phyloP scores from a whole-genome alignment of 2,888 invertebrate genomes.

The Halictus quadricinctus region DNA sequence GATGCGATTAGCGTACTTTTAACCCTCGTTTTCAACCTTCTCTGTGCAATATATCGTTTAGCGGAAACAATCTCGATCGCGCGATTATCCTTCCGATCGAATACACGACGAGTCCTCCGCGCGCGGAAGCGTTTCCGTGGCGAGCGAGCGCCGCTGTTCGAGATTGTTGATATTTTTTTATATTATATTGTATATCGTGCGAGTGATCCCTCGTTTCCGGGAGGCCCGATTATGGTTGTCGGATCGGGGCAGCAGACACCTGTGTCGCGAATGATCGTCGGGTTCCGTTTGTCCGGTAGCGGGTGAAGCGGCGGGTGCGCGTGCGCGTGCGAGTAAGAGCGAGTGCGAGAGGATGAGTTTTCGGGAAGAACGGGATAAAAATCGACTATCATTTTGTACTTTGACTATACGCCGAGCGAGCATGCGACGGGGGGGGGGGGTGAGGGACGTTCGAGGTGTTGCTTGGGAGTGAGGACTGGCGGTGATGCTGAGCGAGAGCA shows the following conservation, averaged over 20 bases:
- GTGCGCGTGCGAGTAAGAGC: background rate
- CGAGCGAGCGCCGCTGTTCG: constrained; percentile 68
- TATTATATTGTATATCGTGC: constrained; percentile 67
- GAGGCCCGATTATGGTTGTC: constrained; percentile 26
- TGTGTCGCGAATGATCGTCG: constrained; percentile 18
- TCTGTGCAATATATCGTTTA: constrained; percentile 55
- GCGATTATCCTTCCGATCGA: background rate
- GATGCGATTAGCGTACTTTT: constrained; percentile 46
- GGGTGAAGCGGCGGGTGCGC: background rate
- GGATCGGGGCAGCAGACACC: background rate
- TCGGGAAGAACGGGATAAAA: constrained; percentile 19
- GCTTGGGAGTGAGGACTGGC: background rate
- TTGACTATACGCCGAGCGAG: constrained; percentile 56
- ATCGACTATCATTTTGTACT: constrained; percentile 71
- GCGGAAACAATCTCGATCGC: background rate
- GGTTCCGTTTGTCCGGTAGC: background rate
- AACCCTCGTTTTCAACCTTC: constrained; percentile 36
- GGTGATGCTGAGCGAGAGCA: constrained; percentile 23
- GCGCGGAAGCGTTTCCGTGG: background rate
- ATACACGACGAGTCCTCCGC: background rate
- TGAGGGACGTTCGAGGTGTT: background rate
- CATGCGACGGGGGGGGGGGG: constrained; percentile 11
- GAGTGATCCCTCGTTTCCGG: constrained; percentile 53
- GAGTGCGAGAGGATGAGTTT: background rate
- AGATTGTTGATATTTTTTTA: constrained; percentile 79